These are phyloP conservation scores for Seriola aureovittata DNA, from an alignment of 2,113 vertebrate species.

Conservation along the genomic window DNA sequence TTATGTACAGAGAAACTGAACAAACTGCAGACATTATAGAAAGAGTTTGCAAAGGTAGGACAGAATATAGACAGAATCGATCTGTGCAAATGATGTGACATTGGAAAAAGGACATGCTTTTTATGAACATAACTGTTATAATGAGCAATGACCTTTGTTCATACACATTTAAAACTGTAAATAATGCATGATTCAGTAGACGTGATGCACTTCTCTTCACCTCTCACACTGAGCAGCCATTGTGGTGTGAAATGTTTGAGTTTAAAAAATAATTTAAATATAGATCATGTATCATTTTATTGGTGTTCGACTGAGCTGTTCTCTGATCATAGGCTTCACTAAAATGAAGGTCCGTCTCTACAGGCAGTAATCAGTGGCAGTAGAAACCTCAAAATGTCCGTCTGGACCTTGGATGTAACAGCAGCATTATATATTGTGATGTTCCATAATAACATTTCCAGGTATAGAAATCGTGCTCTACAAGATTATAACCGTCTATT, in stretches of 20 bases:
- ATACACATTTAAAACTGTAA: not conserved
- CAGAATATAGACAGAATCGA: not conserved
- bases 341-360: not conserved
- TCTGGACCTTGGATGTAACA: not conserved
- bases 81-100: not conserved
- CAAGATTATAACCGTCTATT: not conserved
- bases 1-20: not conserved
- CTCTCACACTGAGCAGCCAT: not conserved
- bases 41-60: not conserved
- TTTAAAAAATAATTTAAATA: not conserved
- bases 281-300: not conserved
- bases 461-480: not conserved
- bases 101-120: too few species aligned
- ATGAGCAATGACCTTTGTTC: not conserved
- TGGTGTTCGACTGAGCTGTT: not conserved
- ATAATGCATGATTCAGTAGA: not conserved
- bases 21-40: constrained; percentile 5
- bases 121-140: not conserved
- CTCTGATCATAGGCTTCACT: not conserved
- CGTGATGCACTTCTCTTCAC: not conserved
- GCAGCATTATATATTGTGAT: not conserved
- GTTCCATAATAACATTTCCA: not conserved
- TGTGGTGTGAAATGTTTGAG: not conserved
- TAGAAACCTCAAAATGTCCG: not conserved
- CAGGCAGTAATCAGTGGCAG: not conserved